A percentile compares a stretch with the other conserved stretches of the same genome.
Evolutionary conservation across 2,113 vertebrate species (phyloP).

Genomic region (Notiomystis cincta): DNA sequence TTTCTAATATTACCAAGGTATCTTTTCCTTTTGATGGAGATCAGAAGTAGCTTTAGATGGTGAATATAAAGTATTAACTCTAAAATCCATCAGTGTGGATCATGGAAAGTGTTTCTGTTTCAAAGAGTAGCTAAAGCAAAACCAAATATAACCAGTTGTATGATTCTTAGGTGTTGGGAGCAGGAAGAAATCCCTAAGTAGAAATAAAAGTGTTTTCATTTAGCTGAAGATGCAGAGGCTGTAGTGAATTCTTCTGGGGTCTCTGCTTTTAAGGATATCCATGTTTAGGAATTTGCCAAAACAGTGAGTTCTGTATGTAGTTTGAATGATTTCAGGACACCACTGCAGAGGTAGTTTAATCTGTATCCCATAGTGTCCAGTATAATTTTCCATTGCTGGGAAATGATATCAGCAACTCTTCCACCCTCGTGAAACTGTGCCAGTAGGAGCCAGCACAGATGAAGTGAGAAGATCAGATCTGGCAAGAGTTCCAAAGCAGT

Average conservation of each 20-base stretch:
- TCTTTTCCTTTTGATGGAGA: background rate
- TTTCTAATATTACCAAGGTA: background rate
- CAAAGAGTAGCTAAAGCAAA: background rate
- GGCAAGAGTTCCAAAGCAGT: background rate
- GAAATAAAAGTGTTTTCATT: background rate
- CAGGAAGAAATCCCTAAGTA: background rate
- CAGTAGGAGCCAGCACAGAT: background rate
- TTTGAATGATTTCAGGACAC: background rate
- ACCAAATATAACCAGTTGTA: background rate
- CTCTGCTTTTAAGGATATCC: background rate
- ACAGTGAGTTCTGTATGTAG: background rate
- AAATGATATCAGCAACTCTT: background rate
- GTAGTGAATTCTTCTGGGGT: background rate
- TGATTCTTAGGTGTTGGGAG: background rate
- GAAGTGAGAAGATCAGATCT: background rate
- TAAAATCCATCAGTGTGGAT: background rate
- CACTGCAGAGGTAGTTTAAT: background rate
- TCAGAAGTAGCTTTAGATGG: background rate
- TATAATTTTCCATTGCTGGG: too few relatives aligned
- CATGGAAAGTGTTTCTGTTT: background rate
- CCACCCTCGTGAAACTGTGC: background rate
- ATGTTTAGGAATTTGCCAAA: background rate
- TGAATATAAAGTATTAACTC: background rate
- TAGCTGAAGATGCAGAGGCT: background rate
- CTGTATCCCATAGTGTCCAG: background rate